Evolutionary conservation across 2,113 vertebrate species (phyloP).

Genomic region (Lophura nycthemera): DNA sequence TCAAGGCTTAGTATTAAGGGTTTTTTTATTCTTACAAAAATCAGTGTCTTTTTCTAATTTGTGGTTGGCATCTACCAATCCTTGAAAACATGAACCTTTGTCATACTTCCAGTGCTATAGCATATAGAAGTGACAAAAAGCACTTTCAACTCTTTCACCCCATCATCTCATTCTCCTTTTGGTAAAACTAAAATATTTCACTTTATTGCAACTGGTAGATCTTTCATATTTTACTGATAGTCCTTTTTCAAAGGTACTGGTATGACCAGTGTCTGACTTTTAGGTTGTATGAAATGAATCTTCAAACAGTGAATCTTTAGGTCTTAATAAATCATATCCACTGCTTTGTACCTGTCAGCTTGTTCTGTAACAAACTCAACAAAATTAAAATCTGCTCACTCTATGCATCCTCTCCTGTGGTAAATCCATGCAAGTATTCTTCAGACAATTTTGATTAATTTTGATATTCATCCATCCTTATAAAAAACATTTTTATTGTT

Average conservation of each 20-base stretch:
- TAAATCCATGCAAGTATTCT: not conserved
- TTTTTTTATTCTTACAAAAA: not conserved
- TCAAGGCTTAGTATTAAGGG: not conserved
- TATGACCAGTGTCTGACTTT: not conserved
- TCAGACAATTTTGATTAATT: not conserved
- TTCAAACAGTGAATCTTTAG: not conserved
- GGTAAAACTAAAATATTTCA: not conserved
- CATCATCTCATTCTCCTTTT: not conserved
- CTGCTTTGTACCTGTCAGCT: not conserved
- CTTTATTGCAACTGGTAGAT: not conserved
- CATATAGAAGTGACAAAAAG: not conserved
- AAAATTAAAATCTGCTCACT: not conserved
- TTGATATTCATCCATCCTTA: not conserved
- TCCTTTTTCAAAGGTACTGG: not conserved
- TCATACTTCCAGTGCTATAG: fast-evolving
- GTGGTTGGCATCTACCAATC: not conserved
- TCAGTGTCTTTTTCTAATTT: not conserved
- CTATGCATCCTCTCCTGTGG: not conserved
- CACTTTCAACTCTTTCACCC: not conserved
- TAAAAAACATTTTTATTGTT: not conserved
- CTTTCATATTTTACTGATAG: not conserved
- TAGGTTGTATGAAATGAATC: not conserved
- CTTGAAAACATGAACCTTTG: not conserved
- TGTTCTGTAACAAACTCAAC: not conserved
- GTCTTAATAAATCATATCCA: conserved; percentile 7